A percentile compares a stretch with the other conserved stretches of the same genome.
Evolutionary conservation across 2,888 invertebrate genomes (phyloP).

Genomic region (Apamea monoglypha): DNA sequence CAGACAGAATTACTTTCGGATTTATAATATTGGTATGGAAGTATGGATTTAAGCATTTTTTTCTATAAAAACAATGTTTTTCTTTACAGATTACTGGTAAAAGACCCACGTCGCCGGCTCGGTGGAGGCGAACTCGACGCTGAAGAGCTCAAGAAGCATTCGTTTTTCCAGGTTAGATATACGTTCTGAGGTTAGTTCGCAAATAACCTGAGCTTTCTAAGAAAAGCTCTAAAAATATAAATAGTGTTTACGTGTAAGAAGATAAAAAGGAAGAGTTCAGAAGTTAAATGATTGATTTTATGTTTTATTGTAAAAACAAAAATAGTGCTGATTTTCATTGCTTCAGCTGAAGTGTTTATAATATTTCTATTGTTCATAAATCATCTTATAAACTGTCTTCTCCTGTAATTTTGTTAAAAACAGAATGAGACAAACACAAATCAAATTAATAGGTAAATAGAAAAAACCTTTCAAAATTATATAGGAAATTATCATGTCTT

Average conservation of each 20-base stretch:
- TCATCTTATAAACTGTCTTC: not conserved
- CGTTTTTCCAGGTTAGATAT: conserved; percentile 94
- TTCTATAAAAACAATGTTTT: conserved; percentile 4
- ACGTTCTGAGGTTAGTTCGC: conserved; percentile 63
- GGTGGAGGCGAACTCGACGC: conserved; percentile 97
- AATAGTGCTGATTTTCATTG: not conserved
- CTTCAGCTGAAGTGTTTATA: not conserved
- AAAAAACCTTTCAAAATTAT: not conserved
- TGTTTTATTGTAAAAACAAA: too few relatives aligned
- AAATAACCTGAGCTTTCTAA: not conserved
- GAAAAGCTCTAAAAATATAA: not conserved
- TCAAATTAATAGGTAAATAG: not conserved
- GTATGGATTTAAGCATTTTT: not conserved
- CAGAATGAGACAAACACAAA: not conserved
- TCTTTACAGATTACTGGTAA: conserved; percentile 93
- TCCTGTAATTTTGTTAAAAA: not conserved
- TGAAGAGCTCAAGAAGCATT: conserved; percentile 96
- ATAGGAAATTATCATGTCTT: not conserved
- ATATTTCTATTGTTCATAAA: not conserved
- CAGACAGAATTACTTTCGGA: not conserved
- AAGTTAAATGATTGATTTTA: not conserved
- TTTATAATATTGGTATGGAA: not conserved
- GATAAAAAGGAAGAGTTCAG: not conserved
- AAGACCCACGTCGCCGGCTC: conserved; percentile 96
- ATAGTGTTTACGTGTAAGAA: not conserved